Evolutionary conservation across 64 coral and sea anemone species (phyloP).

Genomic region (Montipora sp.): DNA sequence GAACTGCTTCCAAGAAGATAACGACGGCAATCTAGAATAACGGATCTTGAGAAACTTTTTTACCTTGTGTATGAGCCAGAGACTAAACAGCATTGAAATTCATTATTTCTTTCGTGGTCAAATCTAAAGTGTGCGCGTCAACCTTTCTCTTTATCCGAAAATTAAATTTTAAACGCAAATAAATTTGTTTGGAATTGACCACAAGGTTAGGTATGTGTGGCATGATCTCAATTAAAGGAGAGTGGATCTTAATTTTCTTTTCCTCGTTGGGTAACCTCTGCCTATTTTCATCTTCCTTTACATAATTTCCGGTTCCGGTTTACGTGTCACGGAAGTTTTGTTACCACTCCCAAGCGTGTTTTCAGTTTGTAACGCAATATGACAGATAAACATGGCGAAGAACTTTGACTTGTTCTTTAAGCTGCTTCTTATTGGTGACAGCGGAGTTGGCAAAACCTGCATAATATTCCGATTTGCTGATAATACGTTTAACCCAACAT

Average conservation of each 20-base stretch:
- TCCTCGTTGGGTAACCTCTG: neutral
- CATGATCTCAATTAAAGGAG: too few relatives aligned
- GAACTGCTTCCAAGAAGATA: too few relatives aligned
- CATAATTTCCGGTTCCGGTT: slow-evolving; percentile 41
- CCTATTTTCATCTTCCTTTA: neutral
- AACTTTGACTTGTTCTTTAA: slow-evolving; percentile 99
- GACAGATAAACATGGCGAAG: slow-evolving; percentile 37
- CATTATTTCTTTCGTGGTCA: too few relatives aligned
- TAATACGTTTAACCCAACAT: slow-evolving; percentile 93
- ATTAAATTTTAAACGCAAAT: too few relatives aligned
- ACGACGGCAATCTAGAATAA: too few relatives aligned
- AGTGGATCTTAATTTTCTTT: neutral
- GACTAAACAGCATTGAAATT: too few relatives aligned
- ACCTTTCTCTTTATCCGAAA: too few relatives aligned
- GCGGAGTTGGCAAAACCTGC: slow-evolving; percentile 97
- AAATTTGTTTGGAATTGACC: too few relatives aligned
- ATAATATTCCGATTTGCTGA: slow-evolving; percentile 99
- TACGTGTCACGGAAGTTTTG: neutral
- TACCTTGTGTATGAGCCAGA: too few relatives aligned
- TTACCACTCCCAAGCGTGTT: neutral
- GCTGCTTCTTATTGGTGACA: slow-evolving; percentile 96
- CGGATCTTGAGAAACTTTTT: too few relatives aligned
- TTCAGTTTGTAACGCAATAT: neutral
- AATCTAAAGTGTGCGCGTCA: too few relatives aligned
- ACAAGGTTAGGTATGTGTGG: neutral